These are phyloP conservation scores for Darevskia mixta DNA, from an alignment of 2,797 vertebrate genomes.

Conservation along the genomic window DNA sequence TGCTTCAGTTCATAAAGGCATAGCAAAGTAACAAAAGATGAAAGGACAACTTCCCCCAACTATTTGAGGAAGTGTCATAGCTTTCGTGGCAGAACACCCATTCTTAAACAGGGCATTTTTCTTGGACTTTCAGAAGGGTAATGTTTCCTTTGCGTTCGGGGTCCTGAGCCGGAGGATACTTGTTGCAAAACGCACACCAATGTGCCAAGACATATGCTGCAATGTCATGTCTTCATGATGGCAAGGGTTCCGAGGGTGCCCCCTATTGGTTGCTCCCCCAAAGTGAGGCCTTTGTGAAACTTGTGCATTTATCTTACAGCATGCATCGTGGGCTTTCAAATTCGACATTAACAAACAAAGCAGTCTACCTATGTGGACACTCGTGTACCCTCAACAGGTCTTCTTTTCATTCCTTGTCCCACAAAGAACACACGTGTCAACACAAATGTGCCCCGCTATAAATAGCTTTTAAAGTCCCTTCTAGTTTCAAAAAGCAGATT, in stretches of 20 bases:
- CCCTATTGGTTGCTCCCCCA: neutral
- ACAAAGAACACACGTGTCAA: neutral
- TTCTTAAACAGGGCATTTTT: neutral
- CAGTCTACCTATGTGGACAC: too few species aligned
- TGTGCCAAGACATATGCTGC: neutral
- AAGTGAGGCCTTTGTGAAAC: too few species aligned
- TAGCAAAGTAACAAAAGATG: neutral
- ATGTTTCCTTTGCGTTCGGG: neutral
- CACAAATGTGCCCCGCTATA: neutral
- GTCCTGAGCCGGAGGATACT: too few species aligned
- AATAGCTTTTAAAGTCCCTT: neutral
- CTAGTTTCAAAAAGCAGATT: neutral
- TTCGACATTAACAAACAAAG: too few species aligned
- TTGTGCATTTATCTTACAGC: too few species aligned
- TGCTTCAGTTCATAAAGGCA: neutral
- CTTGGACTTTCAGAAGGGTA: neutral
- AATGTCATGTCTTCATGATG: neutral
- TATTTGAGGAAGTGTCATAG: neutral
- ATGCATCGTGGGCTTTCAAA: too few species aligned
- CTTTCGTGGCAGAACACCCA: neutral
- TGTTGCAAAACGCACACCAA: neutral
- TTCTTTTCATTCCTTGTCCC: too few species aligned
- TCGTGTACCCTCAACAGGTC: neutral
- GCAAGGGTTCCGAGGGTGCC: neutral
- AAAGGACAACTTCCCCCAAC: neutral